phyloP scores from a whole-genome alignment of 2,113 vertebrate genomes.

The Alligator mississippiensis region DNA sequence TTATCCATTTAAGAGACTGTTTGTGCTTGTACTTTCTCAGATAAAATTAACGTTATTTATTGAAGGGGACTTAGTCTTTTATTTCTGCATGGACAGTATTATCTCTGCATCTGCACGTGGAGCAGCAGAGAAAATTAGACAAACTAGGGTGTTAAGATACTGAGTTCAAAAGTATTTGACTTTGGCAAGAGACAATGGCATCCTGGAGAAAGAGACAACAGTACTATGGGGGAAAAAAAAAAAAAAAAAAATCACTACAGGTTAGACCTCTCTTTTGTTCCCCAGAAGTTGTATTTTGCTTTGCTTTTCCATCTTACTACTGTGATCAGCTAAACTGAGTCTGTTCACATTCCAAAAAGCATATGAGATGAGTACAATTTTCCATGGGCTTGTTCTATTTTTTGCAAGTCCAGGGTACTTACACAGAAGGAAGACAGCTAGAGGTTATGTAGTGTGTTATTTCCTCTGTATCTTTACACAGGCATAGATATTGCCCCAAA shows the following conservation, averaged over 20 bases:
- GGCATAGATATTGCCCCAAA: background rate
- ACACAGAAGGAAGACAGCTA: background rate
- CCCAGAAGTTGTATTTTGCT: background rate
- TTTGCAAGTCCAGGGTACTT: background rate
- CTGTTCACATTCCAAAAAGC: background rate
- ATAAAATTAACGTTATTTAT: background rate
- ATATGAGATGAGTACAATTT: background rate
- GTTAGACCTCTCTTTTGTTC: background rate
- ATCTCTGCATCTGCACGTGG: background rate
- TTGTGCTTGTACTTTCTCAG: background rate
- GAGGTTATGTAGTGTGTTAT: background rate
- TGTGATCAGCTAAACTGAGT: background rate
- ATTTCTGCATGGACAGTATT: background rate
- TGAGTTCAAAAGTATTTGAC: background rate
- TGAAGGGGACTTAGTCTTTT: background rate
- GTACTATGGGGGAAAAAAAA: background rate
- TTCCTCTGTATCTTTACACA: fast-evolving
- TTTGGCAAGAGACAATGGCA: background rate
- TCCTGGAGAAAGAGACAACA: background rate
- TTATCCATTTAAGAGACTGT: background rate
- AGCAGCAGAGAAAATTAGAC: background rate
- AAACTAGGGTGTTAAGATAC: background rate
- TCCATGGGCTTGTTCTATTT: background rate
- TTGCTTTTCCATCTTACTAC: background rate
- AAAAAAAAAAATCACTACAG: background rate